Evolutionary conservation across 2,888 invertebrate genomes (phyloP).

Genomic region (Deroplatys truncata): DNA sequence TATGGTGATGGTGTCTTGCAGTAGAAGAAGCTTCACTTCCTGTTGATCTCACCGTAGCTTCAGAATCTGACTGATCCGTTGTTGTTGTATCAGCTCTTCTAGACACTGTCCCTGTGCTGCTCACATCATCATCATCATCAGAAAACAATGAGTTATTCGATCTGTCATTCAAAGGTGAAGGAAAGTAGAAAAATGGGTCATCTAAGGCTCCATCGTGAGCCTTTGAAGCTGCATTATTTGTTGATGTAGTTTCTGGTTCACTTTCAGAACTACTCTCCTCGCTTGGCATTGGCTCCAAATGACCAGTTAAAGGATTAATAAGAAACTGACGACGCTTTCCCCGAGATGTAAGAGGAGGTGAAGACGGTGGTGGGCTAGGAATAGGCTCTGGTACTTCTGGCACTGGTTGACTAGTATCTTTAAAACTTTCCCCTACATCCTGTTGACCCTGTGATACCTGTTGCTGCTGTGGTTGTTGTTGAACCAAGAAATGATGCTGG

Average conservation of each 20-base stretch:
- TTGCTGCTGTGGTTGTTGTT: conserved; percentile 10
- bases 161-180: conserved; percentile 46
- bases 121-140: conserved; percentile 54
- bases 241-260: conserved; percentile 46
- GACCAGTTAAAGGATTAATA: conserved; percentile 83
- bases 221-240: conserved; percentile 41
- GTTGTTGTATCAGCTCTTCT: conserved; percentile 49
- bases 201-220: conserved; percentile 40
- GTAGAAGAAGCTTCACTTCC: conserved; percentile 45
- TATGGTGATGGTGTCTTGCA: conserved; percentile 28
- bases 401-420: conserved; percentile 18
- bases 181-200: conserved; percentile 47
- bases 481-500: conserved; percentile 18
- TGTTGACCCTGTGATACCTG: conserved; percentile 5
- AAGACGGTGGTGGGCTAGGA: conserved; percentile 28
- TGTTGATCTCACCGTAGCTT: conserved; percentile 53
- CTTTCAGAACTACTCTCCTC: conserved; percentile 62
- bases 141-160: conserved; percentile 53
- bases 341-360: conserved; percentile 36
- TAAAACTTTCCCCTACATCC: neutral
- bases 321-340: conserved; percentile 75
- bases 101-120: conserved; percentile 37
- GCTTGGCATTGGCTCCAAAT: conserved; percentile 71
- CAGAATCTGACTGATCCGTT: conserved; percentile 54
- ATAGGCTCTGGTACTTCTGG: conserved; percentile 13